Conservation (phyloP, 2,797 vertebrate genomes). For the Botia kubotai region DNA sequence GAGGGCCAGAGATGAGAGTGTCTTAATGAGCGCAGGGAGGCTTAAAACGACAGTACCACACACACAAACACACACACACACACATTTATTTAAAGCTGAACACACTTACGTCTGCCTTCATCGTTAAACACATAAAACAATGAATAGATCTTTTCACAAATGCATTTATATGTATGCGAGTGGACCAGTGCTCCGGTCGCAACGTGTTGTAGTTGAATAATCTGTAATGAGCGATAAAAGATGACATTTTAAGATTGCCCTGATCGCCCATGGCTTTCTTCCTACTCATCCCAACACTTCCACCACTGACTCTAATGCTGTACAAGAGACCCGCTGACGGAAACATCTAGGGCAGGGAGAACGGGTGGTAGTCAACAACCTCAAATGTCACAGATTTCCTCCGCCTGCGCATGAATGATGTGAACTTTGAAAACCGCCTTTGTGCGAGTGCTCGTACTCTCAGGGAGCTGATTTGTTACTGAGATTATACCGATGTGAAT, state of each 20-base stretch:
- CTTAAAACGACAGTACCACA: constrained; percentile 25
- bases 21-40: constrained; percentile 27
- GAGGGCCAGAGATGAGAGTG: constrained; percentile 23
- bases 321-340: constrained; percentile 17
- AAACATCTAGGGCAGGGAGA: constrained; percentile 12
- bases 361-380: constrained; percentile 25
- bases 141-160: background rate
- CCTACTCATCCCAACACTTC: constrained; percentile 3
- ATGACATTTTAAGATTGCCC: constrained; percentile 39
- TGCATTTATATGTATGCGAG: background rate
- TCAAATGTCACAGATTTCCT: constrained; percentile 43
- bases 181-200: background rate
- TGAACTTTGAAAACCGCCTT: constrained; percentile 33
- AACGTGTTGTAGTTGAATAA: background rate
- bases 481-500: constrained; percentile 23
- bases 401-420: background rate
- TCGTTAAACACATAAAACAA: background rate
- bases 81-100: background rate
- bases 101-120: background rate
- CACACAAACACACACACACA: constrained; percentile 22
- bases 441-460: background rate
- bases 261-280: constrained; percentile 11
- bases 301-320: background rate
- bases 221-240: background rate
- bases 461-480: constrained; percentile 14